Conservation (phyloP, 2,797 vertebrate genomes). For the Alca torda region DNA sequence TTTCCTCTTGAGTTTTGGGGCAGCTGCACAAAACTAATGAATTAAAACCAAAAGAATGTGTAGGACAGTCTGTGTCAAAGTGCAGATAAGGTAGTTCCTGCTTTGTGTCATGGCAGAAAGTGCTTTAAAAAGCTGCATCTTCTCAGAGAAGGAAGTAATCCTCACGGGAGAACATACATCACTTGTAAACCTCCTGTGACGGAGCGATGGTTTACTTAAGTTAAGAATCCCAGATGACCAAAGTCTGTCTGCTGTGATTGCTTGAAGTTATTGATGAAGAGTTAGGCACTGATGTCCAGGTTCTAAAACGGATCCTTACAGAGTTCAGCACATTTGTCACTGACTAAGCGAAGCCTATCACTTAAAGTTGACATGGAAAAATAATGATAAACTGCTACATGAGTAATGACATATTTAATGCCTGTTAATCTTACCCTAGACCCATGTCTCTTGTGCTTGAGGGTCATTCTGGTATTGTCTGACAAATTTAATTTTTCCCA, state of each 20-base stretch:
- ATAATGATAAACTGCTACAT: slow-evolving; percentile 60
- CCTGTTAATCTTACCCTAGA: slow-evolving; percentile 28
- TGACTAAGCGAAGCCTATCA: slow-evolving; percentile 47
- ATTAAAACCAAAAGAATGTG: slow-evolving; percentile 45
- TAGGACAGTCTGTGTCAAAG: slow-evolving; percentile 47
- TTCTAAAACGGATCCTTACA: slow-evolving; percentile 54
- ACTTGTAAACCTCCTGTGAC: slow-evolving; percentile 37
- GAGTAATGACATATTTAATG: slow-evolving; percentile 55
- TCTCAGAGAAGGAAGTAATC: slow-evolving; percentile 30
- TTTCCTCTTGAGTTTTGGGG: neutral
- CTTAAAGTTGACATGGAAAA: slow-evolving; percentile 62
- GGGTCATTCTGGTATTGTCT: neutral
- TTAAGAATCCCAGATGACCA: slow-evolving; percentile 42
- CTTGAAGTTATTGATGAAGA: slow-evolving; percentile 69
- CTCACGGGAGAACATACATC: slow-evolving; percentile 52
- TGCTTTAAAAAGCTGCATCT: slow-evolving; percentile 11
- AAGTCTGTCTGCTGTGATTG: slow-evolving; percentile 38
- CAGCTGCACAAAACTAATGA: neutral
- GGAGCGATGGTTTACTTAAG: slow-evolving; percentile 60
- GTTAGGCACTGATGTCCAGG: slow-evolving; percentile 56
- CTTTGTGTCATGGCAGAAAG: slow-evolving; percentile 50
- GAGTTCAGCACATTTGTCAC: slow-evolving; percentile 67
- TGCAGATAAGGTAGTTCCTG: slow-evolving; percentile 51
- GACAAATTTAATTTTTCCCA: neutral
- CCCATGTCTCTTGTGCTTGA: neutral